phyloP scores from a whole-genome alignment of 2,888 invertebrate genomes.

The Lasioglossum calceatum region DNA sequence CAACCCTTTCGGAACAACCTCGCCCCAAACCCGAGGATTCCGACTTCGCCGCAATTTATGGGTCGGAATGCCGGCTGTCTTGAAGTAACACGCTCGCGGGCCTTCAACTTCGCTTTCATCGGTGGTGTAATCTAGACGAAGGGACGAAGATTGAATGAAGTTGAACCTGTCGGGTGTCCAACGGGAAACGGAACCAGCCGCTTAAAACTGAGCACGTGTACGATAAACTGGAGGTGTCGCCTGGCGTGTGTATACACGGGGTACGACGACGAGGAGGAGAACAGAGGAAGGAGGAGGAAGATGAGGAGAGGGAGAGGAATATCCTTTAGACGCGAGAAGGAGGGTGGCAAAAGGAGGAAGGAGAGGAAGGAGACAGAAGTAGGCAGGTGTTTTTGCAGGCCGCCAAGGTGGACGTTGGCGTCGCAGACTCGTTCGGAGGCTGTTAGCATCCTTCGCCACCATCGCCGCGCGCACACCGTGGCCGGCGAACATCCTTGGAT shows the following conservation, averaged over 20 bases:
- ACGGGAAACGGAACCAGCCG: conserved; percentile 17
- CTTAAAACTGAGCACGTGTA: conserved; percentile 43
- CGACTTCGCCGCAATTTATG: conserved; percentile 6
- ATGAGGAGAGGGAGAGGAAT: not conserved
- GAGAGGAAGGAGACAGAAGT: conserved; percentile 61
- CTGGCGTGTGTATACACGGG: conserved; percentile 31
- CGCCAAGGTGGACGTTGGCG: conserved; percentile 73
- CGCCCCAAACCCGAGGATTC: not conserved
- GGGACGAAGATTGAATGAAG: conserved; percentile 25
- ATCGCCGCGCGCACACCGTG: conserved; percentile 61
- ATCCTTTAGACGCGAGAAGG: conserved; percentile 35
- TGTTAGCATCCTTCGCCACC: conserved; percentile 78
- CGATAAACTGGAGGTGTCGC: conserved; percentile 47
- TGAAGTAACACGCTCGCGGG: not conserved
- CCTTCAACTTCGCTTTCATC: conserved; percentile 5
- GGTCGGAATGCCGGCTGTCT: not conserved
- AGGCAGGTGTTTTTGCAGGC: conserved; percentile 78
- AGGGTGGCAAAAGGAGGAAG: conserved; percentile 35
- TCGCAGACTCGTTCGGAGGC: conserved; percentile 75
- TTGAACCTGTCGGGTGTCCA: not conserved
- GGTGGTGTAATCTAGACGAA: conserved; percentile 10
- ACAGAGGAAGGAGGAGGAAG: not conserved
- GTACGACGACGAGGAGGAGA: conserved; percentile 16
- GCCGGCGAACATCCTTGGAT: conserved; percentile 72
- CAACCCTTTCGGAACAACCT: not conserved